Evolutionary conservation across 2,797 vertebrate species (phyloP).

Genomic region (Gymnoscopelus braueri): DNA sequence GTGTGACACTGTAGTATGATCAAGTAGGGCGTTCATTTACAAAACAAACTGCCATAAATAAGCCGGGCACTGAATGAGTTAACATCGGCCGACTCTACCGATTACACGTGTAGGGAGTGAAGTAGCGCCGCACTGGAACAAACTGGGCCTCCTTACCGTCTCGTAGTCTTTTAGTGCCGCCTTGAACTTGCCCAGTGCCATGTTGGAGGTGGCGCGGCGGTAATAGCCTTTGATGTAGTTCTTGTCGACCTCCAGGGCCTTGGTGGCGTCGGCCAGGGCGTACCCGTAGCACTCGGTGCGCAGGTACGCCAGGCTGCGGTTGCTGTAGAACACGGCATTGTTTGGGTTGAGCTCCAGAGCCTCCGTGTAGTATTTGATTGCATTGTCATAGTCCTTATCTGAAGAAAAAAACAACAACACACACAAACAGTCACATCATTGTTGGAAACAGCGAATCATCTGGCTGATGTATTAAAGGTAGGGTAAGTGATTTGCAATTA

Average conservation of each 20-base stretch:
- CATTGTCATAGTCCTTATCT: constrained; percentile 96
- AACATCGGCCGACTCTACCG: too few relatives aligned
- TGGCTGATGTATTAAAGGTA: too few relatives aligned
- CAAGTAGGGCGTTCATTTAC: too few relatives aligned
- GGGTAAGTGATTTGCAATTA: too few relatives aligned
- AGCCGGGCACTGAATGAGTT: too few relatives aligned
- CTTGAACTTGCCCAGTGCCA: constrained; percentile 96
- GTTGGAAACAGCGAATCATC: not conserved
- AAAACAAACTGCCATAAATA: too few relatives aligned
- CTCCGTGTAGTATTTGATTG: constrained; percentile 91
- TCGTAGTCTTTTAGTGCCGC: constrained; percentile 95
- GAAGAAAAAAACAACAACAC: constrained; percentile 37
- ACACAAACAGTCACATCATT: not conserved
- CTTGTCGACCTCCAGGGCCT: constrained; percentile 90
- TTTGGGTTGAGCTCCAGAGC: constrained; percentile 89
- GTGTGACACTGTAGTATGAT: too few relatives aligned
- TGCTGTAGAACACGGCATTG: constrained; percentile 94
- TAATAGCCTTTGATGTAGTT: constrained; percentile 97
- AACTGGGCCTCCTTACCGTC: constrained; percentile 83
- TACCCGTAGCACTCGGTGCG: constrained; percentile 97
- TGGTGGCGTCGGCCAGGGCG: constrained; percentile 91
- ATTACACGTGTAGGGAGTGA: too few relatives aligned
- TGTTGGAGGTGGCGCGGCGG: constrained; percentile 93
- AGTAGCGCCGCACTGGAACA: not conserved
- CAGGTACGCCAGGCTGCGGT: constrained; percentile 95